Evolutionary conservation across 2,888 invertebrate species (phyloP), one percentile per base, ranked within the genome.

Genomic region (Macrosoma leucophasiata): DNA sequence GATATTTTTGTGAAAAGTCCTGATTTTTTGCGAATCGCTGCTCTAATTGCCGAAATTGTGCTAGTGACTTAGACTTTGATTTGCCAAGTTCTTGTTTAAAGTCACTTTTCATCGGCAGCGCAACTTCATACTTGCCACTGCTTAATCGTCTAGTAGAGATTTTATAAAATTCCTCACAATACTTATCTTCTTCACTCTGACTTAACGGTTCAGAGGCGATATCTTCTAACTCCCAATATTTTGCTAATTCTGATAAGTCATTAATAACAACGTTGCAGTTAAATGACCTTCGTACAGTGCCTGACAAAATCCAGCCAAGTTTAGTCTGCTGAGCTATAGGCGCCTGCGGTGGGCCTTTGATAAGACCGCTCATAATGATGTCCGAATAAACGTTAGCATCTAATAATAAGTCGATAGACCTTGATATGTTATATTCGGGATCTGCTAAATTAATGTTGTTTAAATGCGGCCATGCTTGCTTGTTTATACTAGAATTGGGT

Each of bases 51-150:
- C 36, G 8, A 23, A 32, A 41, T 31, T 43, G 43, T 10, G 39
- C 35, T 11, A 30, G 11, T 2, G 40, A 35, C 18, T 23, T 34
- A 11, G 33, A 12, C 26, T 27, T 40, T 9, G 46, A 41, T 5
- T 21, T 27, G 11, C 38, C 41, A 2, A 48, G 14, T 9, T 46
- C 30, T 23, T 22, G 7, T 12, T 39, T 22, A 18, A 20, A 40
- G 14, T 41, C 19, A 1, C 33, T 9, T 3, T 0, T 26, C 2
- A 47, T 9, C 6, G 48, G 48, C 34, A 45, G 41, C 20, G 34
- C 31, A 0, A 48, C 48, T 1, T 41, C 29, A 12, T 48, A 48
- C 27, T 31, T 29, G 8, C 43, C 43, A n/a, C 39, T 34, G 1
- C 13, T 2, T 0, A 1, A 3, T 22, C 42, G 24, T 11, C 22